Base-by-base conservation (phyloP, 2,113 vertebrate species). In the Leucopsar rothschildi region DNA sequence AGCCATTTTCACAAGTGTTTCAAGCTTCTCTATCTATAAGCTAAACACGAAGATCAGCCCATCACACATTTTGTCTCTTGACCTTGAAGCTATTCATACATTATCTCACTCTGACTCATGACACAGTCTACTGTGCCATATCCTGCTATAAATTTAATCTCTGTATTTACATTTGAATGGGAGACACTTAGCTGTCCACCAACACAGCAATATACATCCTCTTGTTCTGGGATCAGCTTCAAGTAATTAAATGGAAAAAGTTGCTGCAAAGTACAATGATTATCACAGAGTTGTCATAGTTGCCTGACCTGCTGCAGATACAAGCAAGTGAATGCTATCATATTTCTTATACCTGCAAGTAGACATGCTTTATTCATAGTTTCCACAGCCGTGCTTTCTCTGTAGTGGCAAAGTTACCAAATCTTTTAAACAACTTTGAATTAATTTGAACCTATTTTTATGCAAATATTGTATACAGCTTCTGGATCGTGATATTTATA, bases 141-240 rank as follows among this genome's bases (percentile, higher is more conserved):
- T 70, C 82, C 68, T 86, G 82, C 76, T 81, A 77, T 83, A 93
- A 94, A 93, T 93, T 84, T 78, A 63, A 91, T 90, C 69, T 92
- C 57, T 0, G 0, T 69, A 57, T 92, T 92, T 95, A 82, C 33
- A 31, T 95, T 63, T 70, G 60, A 95, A 80, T 61, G 15, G 68
- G 39, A 93, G 86, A 86, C 37, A 60, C 72, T 86, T n/a, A 86
- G 77, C 61, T 93, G 82, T 83, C 91, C 82, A 75, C 76, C 76
- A 75, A 70, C 5, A 10, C 76, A 71, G 86, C 4, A 10, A 76
- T 82, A 19, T 40, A 88, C 33, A n/a, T 42, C 31, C 28, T 80
- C 59, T 61, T 65, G 50, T 37, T 93, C 86, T 63, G 72, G 68
- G 27, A 77, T 47, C 4, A 1, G 22, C 68, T 90, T 94, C 76